These are phyloP conservation scores for Pyxicephalus adspersus DNA, from an alignment of 2,113 vertebrate genomes.

Conservation along the genomic window DNA sequence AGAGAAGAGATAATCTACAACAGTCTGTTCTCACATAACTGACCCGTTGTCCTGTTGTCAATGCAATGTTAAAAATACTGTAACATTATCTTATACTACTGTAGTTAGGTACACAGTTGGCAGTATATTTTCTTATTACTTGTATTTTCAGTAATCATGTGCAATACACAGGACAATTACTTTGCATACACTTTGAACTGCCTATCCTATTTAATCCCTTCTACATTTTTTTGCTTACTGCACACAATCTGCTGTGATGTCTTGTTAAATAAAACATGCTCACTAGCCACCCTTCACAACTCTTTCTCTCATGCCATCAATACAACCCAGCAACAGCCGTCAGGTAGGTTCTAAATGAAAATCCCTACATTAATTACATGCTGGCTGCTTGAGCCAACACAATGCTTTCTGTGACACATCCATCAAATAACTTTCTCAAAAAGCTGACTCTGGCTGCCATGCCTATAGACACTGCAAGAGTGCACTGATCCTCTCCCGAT, in stretches of 20 bases:
- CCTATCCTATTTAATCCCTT: too few species aligned
- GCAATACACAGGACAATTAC: too few species aligned
- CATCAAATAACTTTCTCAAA: conserved; percentile 71
- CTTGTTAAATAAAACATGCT: neutral
- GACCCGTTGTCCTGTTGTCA: too few species aligned
- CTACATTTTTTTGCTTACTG: neutral
- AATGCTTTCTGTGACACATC: conserved; percentile 61
- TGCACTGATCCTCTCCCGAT: conserved; percentile 67
- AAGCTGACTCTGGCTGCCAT: conserved; percentile 60
- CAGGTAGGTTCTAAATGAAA: conserved; percentile 54
- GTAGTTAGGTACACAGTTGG: too few species aligned
- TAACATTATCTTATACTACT: too few species aligned
- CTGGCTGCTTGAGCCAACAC: conserved; percentile 60
- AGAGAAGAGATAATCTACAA: too few species aligned
- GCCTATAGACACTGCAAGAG: conserved; percentile 65
- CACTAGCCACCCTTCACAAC: neutral
- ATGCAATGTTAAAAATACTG: too few species aligned
- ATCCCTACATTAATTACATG: conserved; percentile 59
- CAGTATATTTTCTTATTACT: too few species aligned
- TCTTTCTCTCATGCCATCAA: conserved; percentile 5
- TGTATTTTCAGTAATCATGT: too few species aligned
- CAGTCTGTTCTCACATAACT: too few species aligned
- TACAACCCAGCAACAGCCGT: neutral
- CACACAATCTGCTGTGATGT: neutral
- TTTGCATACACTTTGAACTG: too few species aligned